phyloP scores from a whole-genome alignment of 2,113 vertebrate species.

The Dicrurus megarhynchus region DNA sequence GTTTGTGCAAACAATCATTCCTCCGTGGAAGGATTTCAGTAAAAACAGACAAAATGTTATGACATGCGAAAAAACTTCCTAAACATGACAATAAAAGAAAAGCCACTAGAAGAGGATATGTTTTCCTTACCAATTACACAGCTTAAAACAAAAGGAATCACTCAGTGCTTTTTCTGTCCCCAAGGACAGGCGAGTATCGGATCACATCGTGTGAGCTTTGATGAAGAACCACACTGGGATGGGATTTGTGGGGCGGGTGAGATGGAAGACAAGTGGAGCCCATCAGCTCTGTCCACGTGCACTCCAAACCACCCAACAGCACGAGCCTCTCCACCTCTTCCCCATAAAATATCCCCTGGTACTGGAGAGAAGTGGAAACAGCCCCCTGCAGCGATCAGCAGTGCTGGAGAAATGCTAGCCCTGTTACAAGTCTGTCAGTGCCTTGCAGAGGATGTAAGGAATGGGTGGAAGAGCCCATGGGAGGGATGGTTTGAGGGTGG shows the following conservation, averaged over 20 bases:
- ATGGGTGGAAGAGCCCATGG: neutral
- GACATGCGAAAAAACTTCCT: slow-evolving; percentile 61
- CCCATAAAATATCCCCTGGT: neutral
- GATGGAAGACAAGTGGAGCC: neutral
- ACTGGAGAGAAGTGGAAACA: neutral
- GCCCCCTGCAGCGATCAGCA: neutral
- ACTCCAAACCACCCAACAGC: neutral
- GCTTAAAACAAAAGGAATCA: slow-evolving; percentile 35
- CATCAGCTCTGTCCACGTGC: neutral
- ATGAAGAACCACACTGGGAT: neutral
- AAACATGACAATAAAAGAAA: slow-evolving; percentile 38
- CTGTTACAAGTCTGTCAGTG: neutral
- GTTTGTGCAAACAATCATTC: slow-evolving; percentile 68
- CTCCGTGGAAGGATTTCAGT: slow-evolving; percentile 66
- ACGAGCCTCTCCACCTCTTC: neutral
- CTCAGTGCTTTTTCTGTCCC: neutral
- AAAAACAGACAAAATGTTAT: slow-evolving; percentile 76
- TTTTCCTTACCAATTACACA: slow-evolving; percentile 42
- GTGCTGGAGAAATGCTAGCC: neutral
- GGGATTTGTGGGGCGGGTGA: neutral
- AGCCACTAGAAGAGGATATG: slow-evolving; percentile 51
- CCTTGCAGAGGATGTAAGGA: neutral
- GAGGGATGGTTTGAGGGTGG: neutral
- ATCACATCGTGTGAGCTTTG: neutral
- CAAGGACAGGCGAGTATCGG: neutral